Conservation (phyloP, 2,113 vertebrate species). For the Eupsittula cactorum region DNA sequence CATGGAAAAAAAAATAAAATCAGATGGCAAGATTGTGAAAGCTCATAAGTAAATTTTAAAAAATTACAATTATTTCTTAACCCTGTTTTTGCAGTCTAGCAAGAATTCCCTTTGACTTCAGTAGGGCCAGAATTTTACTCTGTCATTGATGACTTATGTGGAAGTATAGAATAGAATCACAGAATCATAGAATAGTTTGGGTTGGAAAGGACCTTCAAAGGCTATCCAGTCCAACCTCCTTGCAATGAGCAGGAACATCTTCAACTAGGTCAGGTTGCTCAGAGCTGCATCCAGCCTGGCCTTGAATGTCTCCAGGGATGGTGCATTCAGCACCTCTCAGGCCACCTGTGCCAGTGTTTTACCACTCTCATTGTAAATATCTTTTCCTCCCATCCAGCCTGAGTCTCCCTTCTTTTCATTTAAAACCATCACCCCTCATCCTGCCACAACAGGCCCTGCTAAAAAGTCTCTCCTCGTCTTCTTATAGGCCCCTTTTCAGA, state of each 20-base stretch:
- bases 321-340: neutral
- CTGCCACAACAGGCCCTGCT: neutral
- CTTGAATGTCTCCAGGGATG: neutral
- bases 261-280: neutral
- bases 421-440: neutral
- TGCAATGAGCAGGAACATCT: neutral
- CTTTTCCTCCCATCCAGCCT: neutral
- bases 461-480: neutral
- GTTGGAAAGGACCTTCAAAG: neutral
- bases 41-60: neutral
- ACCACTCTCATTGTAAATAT: neutral
- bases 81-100: neutral
- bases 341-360: neutral
- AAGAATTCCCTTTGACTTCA: neutral
- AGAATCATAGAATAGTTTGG: neutral
- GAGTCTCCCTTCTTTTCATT: neutral
- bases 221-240: neutral
- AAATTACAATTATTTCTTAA: neutral
- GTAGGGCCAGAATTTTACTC: neutral
- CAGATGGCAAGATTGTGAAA: neutral
- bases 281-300: neutral
- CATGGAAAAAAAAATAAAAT: neutral
- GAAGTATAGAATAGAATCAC: neutral
- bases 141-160: accelerated
- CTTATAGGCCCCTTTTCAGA: neutral